These are phyloP conservation scores for Ciconia nigra DNA, from an alignment of 2,797 vertebrate genomes.

Conservation along the genomic window DNA sequence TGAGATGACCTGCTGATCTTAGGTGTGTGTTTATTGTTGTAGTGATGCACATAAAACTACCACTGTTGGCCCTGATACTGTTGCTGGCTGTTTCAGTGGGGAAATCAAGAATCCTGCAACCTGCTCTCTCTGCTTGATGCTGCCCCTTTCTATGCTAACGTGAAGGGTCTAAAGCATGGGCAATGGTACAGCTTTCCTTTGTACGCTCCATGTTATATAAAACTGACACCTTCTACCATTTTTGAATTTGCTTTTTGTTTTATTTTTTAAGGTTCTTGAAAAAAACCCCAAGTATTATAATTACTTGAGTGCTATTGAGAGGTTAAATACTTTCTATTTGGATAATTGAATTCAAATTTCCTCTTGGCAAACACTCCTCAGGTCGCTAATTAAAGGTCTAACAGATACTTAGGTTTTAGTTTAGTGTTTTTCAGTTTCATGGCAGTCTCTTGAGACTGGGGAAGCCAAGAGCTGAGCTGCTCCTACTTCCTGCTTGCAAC, in stretches of 20 bases:
- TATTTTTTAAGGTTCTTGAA: not conserved
- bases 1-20: not conserved
- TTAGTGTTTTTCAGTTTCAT: slow-evolving; percentile 42
- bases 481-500: not conserved
- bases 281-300: slow-evolving; percentile 22
- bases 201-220: not conserved
- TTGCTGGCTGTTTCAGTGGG: not conserved
- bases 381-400: slow-evolving; percentile 62
- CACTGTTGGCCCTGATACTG: not conserved
- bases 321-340: slow-evolving; percentile 55
- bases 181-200: not conserved
- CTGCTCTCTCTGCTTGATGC: not conserved
- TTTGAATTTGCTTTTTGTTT: not conserved
- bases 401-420: slow-evolving; percentile 38
- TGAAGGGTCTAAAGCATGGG: not conserved
- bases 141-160: not conserved
- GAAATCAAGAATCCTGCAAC: not conserved
- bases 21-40: not conserved
- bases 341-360: slow-evolving; percentile 60
- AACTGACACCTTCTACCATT: not conserved
- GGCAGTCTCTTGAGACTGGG: not conserved
- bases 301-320: slow-evolving; percentile 44
- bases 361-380: slow-evolving; percentile 50
- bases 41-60: not conserved
- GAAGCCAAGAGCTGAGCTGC: slow-evolving; percentile 19